Percentiles rank a stretch among this genome's conserved stretches.
phyloP scores from a whole-genome alignment of 2,888 invertebrate genomes.

The Cryptocheilus praepositus region DNA sequence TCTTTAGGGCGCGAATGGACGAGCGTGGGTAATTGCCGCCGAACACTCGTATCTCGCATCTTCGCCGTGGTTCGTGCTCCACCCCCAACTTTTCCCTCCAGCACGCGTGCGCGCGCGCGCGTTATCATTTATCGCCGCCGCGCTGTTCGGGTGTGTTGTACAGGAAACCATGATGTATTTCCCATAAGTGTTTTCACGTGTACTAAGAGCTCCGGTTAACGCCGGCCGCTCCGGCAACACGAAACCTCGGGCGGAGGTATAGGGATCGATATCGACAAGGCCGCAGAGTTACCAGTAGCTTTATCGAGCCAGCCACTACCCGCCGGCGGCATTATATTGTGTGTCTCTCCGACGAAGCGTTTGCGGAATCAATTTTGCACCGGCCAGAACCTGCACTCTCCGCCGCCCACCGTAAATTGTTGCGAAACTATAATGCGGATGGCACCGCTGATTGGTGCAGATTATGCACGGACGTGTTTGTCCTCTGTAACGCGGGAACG shows the following conservation, averaged over 20 bases:
- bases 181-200: constrained; percentile 46
- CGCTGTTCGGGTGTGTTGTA: no score
- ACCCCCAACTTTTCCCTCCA: constrained; percentile 5
- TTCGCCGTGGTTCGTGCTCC: constrained; percentile 5
- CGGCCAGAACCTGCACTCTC: no score
- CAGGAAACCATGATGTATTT: constrained; percentile 36
- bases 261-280: constrained; percentile 16
- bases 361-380: constrained; percentile 8
- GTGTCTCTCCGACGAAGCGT: constrained; percentile 5
- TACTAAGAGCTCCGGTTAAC: constrained; percentile 49
- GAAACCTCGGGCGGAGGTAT: constrained; percentile 29
- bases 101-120: neutral
- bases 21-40: no score
- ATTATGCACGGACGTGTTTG: no score
- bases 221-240: constrained; percentile 22
- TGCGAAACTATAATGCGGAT: constrained; percentile 1
- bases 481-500: no score
- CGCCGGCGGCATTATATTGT: neutral
- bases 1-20: no score
- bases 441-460: no score
- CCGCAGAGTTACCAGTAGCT: constrained; percentile 6
- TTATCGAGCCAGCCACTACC: constrained; percentile 4
- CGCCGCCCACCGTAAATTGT: neutral
- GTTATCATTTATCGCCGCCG: neutral
- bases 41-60: neutral